Percentiles rank a stretch among this genome's conserved stretches.
These are phyloP conservation scores for Epinephelus coioides DNA, from an alignment of 2,797 vertebrate species.

Conservation along the genomic window DNA sequence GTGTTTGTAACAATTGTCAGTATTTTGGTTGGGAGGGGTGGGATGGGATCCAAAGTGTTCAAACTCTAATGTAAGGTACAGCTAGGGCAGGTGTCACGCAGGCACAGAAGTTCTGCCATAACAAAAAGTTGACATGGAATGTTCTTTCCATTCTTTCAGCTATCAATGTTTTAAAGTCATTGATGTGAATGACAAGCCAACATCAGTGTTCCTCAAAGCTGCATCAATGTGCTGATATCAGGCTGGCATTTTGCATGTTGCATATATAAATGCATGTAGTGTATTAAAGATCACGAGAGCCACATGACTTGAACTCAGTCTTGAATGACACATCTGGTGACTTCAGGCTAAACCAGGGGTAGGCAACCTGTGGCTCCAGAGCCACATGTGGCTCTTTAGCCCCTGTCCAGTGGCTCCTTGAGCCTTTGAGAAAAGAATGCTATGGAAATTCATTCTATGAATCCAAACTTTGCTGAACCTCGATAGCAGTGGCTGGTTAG, in stretches of 20 bases:
- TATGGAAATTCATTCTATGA: no score
- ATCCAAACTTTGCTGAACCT: no score
- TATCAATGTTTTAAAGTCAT: neutral
- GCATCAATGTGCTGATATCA: neutral
- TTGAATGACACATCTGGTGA: neutral
- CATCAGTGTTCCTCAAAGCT: neutral
- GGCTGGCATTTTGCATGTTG: neutral
- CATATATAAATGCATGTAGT: no score
- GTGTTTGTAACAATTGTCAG: constrained; percentile 78
- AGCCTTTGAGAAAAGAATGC: no score
- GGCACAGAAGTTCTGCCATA: constrained; percentile 19
- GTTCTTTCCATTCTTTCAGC: neutral
- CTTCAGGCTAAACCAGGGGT: neutral
- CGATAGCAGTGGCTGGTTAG: no score
- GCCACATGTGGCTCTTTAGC: no score
- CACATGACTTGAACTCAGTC: no score
- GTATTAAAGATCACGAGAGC: no score
- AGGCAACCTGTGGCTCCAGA: no score
- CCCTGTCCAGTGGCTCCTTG: no score
- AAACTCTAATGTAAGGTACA: constrained; percentile 17
- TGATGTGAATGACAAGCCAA: neutral
- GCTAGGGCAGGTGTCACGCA: neutral
- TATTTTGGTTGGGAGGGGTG: constrained; percentile 34
- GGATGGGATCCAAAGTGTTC: constrained; percentile 35
- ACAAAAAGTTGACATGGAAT: neutral